A percentile compares a stretch with the other conserved stretches of the same genome.
These are phyloP conservation scores for Rhyzopertha dominica DNA, from an alignment of 1,140 invertebrate species.

Conservation along the genomic window DNA sequence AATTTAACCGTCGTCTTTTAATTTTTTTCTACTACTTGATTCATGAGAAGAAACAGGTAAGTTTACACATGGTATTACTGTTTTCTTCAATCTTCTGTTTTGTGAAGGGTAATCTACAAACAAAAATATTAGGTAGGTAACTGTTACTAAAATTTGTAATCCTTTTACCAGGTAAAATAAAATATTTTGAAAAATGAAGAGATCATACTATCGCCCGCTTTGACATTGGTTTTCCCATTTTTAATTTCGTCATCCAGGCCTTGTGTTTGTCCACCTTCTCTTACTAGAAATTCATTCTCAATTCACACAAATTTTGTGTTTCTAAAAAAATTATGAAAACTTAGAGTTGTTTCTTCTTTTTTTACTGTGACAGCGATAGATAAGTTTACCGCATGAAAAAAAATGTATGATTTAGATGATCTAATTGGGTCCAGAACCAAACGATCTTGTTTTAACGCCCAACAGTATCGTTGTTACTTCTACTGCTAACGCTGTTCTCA, in stretches of 20 bases:
- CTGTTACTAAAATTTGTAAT: neutral
- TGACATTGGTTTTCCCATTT: constrained; percentile 10
- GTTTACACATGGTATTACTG: no score
- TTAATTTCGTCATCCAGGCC: constrained; percentile 6
- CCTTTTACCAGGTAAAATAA: constrained; percentile 2
- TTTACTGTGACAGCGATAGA: neutral
- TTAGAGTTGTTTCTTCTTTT: constrained; percentile 1
- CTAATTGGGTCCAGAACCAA: no score
- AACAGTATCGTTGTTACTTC: no score
- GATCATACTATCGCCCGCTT: constrained; percentile 7
- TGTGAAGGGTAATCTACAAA: no score
- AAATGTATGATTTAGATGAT: no score
- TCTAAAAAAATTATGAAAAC: constrained; percentile 3
- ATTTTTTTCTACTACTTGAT: no score
- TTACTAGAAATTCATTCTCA: neutral
- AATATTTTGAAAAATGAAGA: constrained; percentile 12
- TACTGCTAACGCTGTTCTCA: no score
- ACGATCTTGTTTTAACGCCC: no score
- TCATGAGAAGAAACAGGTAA: no score
- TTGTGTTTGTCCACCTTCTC: neutral
- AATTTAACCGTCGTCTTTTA: no score
- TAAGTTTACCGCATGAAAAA: no score
- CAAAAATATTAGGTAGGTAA: constrained; percentile 1
- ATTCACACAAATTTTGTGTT: neutral
- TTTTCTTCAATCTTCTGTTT: no score